Conservation (phyloP, 2,888 invertebrate genomes). For the Romanomermis culicivorax region DNA sequence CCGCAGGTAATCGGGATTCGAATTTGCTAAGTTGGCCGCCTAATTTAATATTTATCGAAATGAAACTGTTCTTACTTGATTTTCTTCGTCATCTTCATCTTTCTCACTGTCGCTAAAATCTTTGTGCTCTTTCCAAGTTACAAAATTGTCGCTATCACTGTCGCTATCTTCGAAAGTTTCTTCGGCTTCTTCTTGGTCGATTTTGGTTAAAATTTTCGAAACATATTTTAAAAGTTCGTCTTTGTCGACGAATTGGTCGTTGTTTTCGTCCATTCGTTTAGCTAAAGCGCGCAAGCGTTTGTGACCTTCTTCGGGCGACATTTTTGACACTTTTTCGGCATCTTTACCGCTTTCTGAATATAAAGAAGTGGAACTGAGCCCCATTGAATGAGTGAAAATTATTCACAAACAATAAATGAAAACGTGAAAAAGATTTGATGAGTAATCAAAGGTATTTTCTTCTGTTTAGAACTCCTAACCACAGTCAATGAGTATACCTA, state of each 20-base stretch:
- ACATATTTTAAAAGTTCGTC: slow-evolving; percentile 78
- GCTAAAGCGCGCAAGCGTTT: slow-evolving; percentile 50
- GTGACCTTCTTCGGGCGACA: slow-evolving; percentile 65
- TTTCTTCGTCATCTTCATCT: slow-evolving; percentile 7
- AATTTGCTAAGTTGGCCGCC: too few species aligned
- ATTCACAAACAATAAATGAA: too few species aligned
- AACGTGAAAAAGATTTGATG: too few species aligned
- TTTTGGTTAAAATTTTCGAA: slow-evolving; percentile 57
- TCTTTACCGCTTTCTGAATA: slow-evolving; percentile 42
- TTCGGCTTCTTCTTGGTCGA: slow-evolving; percentile 21
- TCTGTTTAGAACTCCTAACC: too few species aligned
- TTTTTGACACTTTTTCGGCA: slow-evolving; percentile 73
- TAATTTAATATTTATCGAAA: too few species aligned
- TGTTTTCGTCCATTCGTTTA: slow-evolving; percentile 64
- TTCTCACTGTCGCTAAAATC: slow-evolving; percentile 19
- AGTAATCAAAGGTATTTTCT: too few species aligned
- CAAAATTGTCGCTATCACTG: not conserved
- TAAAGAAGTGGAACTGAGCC: too few species aligned
- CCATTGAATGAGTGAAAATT: too few species aligned
- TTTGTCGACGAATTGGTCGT: slow-evolving; percentile 52
- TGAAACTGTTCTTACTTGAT: too few species aligned
- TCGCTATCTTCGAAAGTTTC: not conserved
- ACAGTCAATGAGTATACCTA: too few species aligned
- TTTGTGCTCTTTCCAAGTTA: slow-evolving; percentile 35
- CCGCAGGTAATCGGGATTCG: too few species aligned